A percentile compares a stretch with the other conserved stretches of the same genome.
phyloP scores from a whole-genome alignment of 2,888 invertebrate species.

The Drosophila tanythrix region DNA sequence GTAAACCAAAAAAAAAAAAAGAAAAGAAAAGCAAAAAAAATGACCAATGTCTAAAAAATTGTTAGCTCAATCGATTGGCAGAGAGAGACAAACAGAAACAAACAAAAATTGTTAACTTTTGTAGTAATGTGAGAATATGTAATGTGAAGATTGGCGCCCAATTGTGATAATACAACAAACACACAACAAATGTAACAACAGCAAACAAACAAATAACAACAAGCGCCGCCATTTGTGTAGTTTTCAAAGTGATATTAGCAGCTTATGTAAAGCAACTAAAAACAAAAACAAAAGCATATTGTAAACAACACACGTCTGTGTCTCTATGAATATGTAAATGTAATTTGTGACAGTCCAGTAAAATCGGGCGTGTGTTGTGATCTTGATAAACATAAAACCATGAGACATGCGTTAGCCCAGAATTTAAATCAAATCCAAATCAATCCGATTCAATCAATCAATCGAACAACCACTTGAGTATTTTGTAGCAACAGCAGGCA shows the following conservation, averaged over 20 bases:
- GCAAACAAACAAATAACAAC: conserved; percentile 34
- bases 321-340: conserved; percentile 25
- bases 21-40: conserved; percentile 27
- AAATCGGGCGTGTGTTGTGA: conserved; percentile 40
- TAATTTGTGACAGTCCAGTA: conserved; percentile 31
- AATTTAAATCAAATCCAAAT: conserved; percentile 29
- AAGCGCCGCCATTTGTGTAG: conserved; percentile 74
- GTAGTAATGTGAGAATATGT: conserved; percentile 62
- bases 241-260: conserved; percentile 78
- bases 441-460: conserved; percentile 50
- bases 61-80: conserved; percentile 68
- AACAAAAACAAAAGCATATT: conserved; percentile 35
- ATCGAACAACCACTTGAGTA: conserved; percentile 53
- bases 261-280: conserved; percentile 45
- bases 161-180: conserved; percentile 68
- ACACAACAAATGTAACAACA: conserved; percentile 58
- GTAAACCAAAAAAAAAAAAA: conserved; percentile 43
- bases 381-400: conserved; percentile 22
- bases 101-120: conserved; percentile 75
- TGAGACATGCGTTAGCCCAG: conserved; percentile 61
- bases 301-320: conserved; percentile 41
- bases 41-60: conserved; percentile 72
- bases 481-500: conserved; percentile 65
- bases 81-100: conserved; percentile 22
- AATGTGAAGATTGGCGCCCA: conserved; percentile 64